A percentile compares a stretch with the other conserved stretches of the same genome.
Conservation (phyloP, 2,797 vertebrate genomes). For the Apodemus agrarius region DNA sequence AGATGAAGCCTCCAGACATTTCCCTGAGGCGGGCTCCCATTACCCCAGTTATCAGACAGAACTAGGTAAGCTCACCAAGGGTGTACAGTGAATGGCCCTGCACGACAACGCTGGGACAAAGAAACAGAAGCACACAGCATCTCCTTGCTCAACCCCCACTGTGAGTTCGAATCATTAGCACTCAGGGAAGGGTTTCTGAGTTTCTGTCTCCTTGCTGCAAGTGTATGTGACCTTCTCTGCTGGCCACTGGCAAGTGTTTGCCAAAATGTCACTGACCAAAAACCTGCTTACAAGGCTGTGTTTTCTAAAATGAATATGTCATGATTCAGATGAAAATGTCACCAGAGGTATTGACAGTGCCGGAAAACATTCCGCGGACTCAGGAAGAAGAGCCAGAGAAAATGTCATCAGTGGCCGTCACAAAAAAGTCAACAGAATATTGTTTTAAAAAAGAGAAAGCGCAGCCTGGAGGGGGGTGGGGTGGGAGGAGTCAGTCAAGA, state of each 20-base stretch:
- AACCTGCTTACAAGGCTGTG: conserved; percentile 56
- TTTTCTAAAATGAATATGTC: conserved; percentile 79
- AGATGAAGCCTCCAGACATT: conserved; percentile 70
- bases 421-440: conserved; percentile 33
- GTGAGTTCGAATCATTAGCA: background rate
- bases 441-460: conserved; percentile 49
- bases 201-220: conserved; percentile 52
- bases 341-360: conserved; percentile 69
- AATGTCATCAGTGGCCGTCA: conserved; percentile 68
- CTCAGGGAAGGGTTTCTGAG: conserved; percentile 28
- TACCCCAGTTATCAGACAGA: conserved; percentile 43
- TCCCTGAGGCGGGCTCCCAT: conserved; percentile 37
- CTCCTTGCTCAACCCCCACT: background rate
- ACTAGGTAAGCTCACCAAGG: conserved; percentile 63
- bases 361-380: conserved; percentile 61
- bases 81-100: background rate
- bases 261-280: conserved; percentile 79
- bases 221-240: conserved; percentile 77
- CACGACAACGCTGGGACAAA: conserved; percentile 16
- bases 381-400: conserved; percentile 59
- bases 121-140: conserved; percentile 13
- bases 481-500: background rate
- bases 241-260: conserved; percentile 76
- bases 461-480: background rate
- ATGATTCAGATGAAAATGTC: conserved; percentile 81